Evolutionary conservation across 2,113 vertebrate species (phyloP).

Genomic region (Pluvialis apricaria): DNA sequence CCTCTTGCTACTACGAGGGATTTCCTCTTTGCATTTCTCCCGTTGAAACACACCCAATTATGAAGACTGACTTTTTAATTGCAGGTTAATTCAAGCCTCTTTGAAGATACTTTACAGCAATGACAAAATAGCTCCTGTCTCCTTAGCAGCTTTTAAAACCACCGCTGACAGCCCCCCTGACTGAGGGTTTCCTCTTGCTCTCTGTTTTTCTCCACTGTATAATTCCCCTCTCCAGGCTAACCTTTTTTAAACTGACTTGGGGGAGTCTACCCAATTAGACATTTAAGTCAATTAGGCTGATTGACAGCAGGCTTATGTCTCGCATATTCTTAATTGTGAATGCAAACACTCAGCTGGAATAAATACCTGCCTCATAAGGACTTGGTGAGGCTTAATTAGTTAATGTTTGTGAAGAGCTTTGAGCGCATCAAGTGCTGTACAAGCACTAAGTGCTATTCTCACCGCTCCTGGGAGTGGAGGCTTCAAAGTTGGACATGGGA

Average conservation of each 20-base stretch:
- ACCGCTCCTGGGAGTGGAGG: accelerated
- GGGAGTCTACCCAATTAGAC: background rate
- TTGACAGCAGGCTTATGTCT: background rate
- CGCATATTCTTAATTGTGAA: constrained; percentile 1
- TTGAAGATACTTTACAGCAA: background rate
- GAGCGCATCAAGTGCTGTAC: background rate
- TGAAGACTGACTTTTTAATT: background rate
- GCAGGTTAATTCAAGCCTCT: background rate
- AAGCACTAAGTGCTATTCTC: background rate
- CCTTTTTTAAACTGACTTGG: background rate
- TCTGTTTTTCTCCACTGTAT: background rate
- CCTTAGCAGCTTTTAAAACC: background rate
- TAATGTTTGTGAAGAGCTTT: background rate
- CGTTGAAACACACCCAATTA: background rate
- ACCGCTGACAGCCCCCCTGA: background rate
- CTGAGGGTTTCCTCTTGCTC: background rate
- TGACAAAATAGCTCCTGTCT: background rate
- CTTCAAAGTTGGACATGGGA: background rate
- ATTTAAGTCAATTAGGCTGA: constrained; percentile 17
- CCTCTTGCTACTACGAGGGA: background rate
- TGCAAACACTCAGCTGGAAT: constrained; percentile 32
- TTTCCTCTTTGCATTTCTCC: background rate
- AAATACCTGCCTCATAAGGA: background rate
- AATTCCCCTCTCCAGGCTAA: background rate
- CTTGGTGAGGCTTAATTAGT: background rate